Percentiles rank a stretch among this genome's conserved stretches.
Evolutionary conservation across 2,888 invertebrate genomes (phyloP).

Genomic region (Plagodis pulveraria): DNA sequence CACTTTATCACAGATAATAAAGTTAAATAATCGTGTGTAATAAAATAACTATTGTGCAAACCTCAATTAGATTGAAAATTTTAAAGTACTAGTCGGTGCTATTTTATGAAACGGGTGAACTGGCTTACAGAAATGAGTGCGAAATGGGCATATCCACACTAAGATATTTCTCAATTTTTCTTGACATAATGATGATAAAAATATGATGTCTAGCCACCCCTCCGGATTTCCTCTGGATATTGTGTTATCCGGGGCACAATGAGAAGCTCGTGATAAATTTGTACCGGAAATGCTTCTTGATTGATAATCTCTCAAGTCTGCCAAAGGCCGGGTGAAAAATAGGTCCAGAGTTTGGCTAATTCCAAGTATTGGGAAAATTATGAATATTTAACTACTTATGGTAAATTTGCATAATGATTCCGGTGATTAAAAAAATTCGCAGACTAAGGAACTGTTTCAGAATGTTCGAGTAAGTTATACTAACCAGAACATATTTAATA

Average conservation of each 20-base stretch:
- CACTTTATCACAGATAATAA: too few species aligned
- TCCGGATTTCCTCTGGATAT: slow-evolving; percentile 83
- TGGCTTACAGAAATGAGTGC: neutral
- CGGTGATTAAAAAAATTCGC: too few species aligned
- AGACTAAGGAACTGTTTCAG: too few species aligned
- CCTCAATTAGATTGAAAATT: too few species aligned
- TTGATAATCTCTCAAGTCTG: slow-evolving; percentile 68
- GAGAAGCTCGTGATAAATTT: slow-evolving; percentile 80
- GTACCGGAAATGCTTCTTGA: slow-evolving; percentile 77
- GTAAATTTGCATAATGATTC: too few species aligned
- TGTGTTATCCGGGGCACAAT: slow-evolving; percentile 80
- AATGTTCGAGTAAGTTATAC: too few species aligned
- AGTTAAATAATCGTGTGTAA: too few species aligned
- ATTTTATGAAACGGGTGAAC: neutral
- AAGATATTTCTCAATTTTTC: slow-evolving; percentile 50
- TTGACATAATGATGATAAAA: slow-evolving; percentile 84
- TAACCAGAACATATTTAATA: too few species aligned
- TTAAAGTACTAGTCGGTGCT: too few species aligned
- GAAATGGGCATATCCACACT: slow-evolving; percentile 43
- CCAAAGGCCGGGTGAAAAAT: slow-evolving; percentile 26
- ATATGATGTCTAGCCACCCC: slow-evolving; percentile 81
- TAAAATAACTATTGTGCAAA: too few species aligned
- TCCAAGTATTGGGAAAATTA: slow-evolving; percentile 2
- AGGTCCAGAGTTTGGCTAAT: slow-evolving; percentile 13
- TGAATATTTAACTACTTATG: neutral